Conservation (phyloP, 2,797 vertebrate genomes). For the Pristis pectinata region DNA sequence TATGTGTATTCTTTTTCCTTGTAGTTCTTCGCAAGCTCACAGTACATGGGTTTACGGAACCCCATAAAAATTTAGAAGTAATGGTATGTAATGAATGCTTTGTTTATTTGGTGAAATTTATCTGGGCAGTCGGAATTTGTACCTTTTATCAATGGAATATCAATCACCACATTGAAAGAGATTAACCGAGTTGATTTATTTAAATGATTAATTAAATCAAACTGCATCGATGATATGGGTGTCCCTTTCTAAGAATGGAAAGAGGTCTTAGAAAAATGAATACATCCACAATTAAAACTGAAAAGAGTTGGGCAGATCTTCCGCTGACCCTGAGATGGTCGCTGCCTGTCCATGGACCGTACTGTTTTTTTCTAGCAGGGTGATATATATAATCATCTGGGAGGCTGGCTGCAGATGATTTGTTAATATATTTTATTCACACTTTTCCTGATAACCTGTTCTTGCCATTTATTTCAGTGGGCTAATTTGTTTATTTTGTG, state of each 20-base stretch:
- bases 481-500: too few species aligned
- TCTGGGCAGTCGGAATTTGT: not conserved
- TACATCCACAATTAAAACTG: not conserved
- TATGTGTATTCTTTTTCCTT: slow-evolving; percentile 39
- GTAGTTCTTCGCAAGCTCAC: slow-evolving; percentile 90
- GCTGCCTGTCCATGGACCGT: too few species aligned
- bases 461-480: too few species aligned
- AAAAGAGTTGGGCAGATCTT: too few species aligned
- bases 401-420: too few species aligned
- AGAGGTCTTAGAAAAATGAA: not conserved
- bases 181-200: not conserved
- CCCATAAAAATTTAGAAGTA: slow-evolving; percentile 80
- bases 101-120: not conserved
- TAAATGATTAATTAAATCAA: not conserved
- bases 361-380: too few species aligned
- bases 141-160: not conserved
- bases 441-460: too few species aligned
- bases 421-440: too few species aligned
- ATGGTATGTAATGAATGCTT: slow-evolving; percentile 72
- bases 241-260: not conserved
- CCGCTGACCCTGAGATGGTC: too few species aligned
- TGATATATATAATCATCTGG: too few species aligned
- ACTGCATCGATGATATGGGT: not conserved
- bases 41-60: slow-evolving; percentile 87
- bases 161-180: not conserved